Conservation (phyloP, 2,797 vertebrate genomes). For the Rachycentron canadum region DNA sequence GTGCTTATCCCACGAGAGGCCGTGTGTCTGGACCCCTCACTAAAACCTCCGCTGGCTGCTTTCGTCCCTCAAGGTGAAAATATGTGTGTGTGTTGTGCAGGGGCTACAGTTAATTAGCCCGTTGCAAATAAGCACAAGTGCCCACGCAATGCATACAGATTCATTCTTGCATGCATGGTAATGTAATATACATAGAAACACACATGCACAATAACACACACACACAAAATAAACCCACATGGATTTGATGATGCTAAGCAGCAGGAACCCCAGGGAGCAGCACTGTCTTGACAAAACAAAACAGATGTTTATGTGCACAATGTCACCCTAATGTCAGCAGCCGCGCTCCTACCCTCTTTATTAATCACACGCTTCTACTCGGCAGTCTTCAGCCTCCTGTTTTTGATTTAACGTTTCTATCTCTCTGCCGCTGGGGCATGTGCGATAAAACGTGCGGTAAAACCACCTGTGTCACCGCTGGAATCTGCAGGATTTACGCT, state of each 20-base stretch:
- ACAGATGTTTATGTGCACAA: conserved; percentile 75
- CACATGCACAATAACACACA: conserved; percentile 11
- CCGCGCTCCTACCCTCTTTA: conserved; percentile 40
- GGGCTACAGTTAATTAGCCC: conserved; percentile 55
- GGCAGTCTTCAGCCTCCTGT: conserved; percentile 3
- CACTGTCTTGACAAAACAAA: conserved; percentile 74
- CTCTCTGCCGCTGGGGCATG: conserved; percentile 12
- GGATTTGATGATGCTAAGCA: conserved; percentile 69
- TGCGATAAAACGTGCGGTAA: conserved; percentile 54
- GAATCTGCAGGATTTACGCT: conserved; percentile 53
- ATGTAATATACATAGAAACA: conserved; percentile 35
- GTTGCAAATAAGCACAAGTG: conserved; percentile 27
- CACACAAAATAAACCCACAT: conserved; percentile 48
- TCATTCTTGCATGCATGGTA: conserved; percentile 32
- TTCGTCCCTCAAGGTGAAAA: conserved; percentile 41
- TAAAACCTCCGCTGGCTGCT: conserved; percentile 51
- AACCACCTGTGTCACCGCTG: conserved; percentile 52
- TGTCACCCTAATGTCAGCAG: conserved; percentile 70
- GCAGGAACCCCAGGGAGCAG: conserved; percentile 67
- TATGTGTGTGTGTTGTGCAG: conserved; percentile 9
- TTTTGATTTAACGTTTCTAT: conserved; percentile 56
- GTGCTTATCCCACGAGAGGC: conserved; percentile 33
- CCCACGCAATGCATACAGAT: conserved; percentile 22
- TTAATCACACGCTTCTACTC: conserved; percentile 42
- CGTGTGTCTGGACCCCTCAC: conserved; percentile 42